phyloP scores from a whole-genome alignment of 92 coral and sea anemone species.

The Palythoa caribaeorum region DNA sequence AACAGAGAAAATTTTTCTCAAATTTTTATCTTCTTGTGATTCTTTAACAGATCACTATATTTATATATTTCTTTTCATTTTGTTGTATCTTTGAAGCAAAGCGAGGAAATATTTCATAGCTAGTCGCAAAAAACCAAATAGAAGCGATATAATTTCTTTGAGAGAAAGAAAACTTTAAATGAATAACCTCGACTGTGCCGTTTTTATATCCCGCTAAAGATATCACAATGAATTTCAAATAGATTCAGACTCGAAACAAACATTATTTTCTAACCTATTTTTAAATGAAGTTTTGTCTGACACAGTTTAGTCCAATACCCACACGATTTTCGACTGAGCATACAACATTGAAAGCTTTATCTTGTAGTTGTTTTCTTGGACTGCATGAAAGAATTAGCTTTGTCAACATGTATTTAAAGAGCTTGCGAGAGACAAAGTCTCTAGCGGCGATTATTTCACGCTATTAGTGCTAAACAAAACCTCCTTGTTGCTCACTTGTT shows the following conservation, averaged over 20 bases:
- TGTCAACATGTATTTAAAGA: neutral
- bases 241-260: neutral
- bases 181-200: neutral
- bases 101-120: neutral
- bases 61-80: neutral
- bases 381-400: neutral
- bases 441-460: slow-evolving; percentile 6
- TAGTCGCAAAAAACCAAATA: neutral
- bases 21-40: neutral
- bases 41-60: neutral
- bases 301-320: neutral
- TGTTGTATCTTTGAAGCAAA: neutral
- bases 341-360: neutral
- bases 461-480: slow-evolving; percentile 31
- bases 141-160: neutral
- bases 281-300: neutral
- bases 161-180: neutral
- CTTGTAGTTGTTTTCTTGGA: neutral
- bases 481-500: slow-evolving; percentile 47
- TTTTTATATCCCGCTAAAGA: neutral
- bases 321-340: neutral
- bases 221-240: neutral
- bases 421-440: slow-evolving; percentile 1
- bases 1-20: neutral
- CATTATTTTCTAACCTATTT: neutral